Base-by-base conservation (phyloP, 92 coral and sea anemone species). In the Palythoa heliodiscus region DNA sequence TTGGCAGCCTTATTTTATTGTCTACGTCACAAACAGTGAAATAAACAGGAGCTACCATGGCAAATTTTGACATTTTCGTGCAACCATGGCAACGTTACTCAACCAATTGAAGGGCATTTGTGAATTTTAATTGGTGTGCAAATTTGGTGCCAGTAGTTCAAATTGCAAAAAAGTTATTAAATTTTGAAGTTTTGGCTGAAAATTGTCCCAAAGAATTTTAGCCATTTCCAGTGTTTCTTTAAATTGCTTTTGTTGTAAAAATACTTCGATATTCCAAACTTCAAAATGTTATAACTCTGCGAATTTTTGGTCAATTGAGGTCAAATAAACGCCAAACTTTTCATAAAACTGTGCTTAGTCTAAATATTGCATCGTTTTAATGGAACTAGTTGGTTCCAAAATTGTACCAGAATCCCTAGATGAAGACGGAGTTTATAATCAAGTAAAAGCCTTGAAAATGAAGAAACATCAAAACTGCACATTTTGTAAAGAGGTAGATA, bases 31-130 rank as follows among this genome's bases (percentile, higher is more conserved):
- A 64, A 5, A 61, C 70, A 19, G 70, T n/a, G 24, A 1, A 1
- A 22, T 64, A 64, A 19, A 0, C 11, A 20, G 70, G 3, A n/a
- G 70, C 5, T 20, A 64, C 0, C 22, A 1, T 64, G 70, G 70
- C 25, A 64, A 55, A 64, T 64, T 64, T 20, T 64, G 37, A 64
- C 37, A 64, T 64, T 64, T 64, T 64, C 75, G 29, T 71, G 47
- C 22, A 40, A 37, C 75, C 70, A 64, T 64, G 70, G 64, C 6
- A 58, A 58, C 64, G 20, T 14, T 58, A 58, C n/a, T 58, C 64
- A 0, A 14, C 64, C 20, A 14, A 58, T 58, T 4, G 64, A 64
- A 64, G 11, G 35, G 70, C 70, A 64, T 64, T 64, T 22, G 35
- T n/a, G 35, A 64, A n/a, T 64, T 64, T n/a, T 22, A 64, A 37